phyloP scores from a whole-genome alignment of 1,140 invertebrate genomes.

The Drosophila arizonae region DNA sequence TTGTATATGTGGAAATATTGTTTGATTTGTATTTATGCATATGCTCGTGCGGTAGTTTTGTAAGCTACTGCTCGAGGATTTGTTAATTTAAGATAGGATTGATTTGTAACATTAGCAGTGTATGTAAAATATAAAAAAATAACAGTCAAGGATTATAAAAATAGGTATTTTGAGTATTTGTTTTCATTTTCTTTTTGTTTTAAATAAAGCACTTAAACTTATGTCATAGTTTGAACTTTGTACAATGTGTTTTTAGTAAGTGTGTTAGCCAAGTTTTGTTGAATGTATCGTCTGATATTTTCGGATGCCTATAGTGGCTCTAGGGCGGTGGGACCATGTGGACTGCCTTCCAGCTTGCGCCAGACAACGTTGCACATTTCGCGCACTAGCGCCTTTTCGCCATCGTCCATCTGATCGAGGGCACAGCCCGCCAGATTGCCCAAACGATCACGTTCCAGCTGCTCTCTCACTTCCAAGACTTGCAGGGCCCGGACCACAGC shows the following conservation, averaged over 20 bases:
- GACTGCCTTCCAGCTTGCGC: conserved; percentile 85
- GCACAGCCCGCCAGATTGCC: conserved; percentile 74
- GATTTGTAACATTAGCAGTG: conserved; percentile 12
- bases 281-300: neutral
- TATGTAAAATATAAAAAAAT: conserved; percentile 48
- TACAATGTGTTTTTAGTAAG: conserved; percentile 70
- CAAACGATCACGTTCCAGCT: conserved; percentile 87
- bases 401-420: conserved; percentile 90
- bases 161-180: conserved; percentile 64
- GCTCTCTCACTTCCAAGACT: conserved; percentile 94
- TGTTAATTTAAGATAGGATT: conserved; percentile 26
- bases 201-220: conserved; percentile 63
- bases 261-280: conserved; percentile 62
- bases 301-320: conserved; percentile 68
- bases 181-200: conserved; percentile 28
- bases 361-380: conserved; percentile 97
- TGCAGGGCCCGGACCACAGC: conserved; percentile 95
- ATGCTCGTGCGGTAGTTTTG: conserved; percentile 19
- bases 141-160: conserved; percentile 73
- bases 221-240: conserved; percentile 69
- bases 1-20: conserved; percentile 51
- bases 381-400: conserved; percentile 95
- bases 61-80: conserved; percentile 3
- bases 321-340: conserved; percentile 66
- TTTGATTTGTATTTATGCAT: conserved; percentile 60